Percentiles rank a stretch among this genome's conserved stretches.
phyloP scores from a whole-genome alignment of 35 echinoderm and acorn worm genomes.

The Apostichopus japonicus region DNA sequence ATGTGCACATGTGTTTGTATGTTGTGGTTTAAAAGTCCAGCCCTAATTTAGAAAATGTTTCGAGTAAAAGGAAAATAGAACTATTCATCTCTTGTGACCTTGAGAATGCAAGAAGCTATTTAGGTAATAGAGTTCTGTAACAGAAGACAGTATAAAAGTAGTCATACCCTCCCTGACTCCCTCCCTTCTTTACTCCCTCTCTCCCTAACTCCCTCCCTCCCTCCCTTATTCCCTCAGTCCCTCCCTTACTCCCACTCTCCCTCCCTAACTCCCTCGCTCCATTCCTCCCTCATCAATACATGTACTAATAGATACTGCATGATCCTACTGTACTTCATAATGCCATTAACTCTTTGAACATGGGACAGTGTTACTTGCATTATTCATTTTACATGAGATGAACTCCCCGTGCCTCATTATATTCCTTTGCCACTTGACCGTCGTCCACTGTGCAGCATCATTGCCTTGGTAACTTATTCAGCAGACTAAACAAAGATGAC shows the following conservation, averaged over 20 bases:
- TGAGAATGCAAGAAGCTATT: too few relatives aligned
- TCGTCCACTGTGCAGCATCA: not conserved
- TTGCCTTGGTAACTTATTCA: constrained; percentile 2
- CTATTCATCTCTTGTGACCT: too few relatives aligned
- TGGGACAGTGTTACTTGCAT: not conserved
- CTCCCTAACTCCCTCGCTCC: not conserved
- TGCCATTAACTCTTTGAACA: not conserved
- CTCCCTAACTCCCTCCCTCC: not conserved
- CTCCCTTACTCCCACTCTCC: not conserved
- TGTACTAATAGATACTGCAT: not conserved
- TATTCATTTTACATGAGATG: not conserved
- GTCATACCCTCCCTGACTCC: not conserved
- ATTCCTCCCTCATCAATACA: not conserved
- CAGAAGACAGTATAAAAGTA: too few relatives aligned
- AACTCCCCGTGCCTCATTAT: not conserved
- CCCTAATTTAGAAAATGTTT: too few relatives aligned
- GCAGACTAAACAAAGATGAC: constrained; percentile 50
- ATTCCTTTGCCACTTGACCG: not conserved
- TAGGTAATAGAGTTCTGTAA: too few relatives aligned
- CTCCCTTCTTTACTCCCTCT: not conserved
- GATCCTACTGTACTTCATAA: not conserved
- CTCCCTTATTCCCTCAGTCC: not conserved
- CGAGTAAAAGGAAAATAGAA: too few relatives aligned
- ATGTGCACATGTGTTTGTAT: too few relatives aligned
- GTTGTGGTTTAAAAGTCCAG: too few relatives aligned